phyloP scores from a whole-genome alignment of 37 sponge, comb jelly and placozoan species.

The Mnemiopsis leidyi region DNA sequence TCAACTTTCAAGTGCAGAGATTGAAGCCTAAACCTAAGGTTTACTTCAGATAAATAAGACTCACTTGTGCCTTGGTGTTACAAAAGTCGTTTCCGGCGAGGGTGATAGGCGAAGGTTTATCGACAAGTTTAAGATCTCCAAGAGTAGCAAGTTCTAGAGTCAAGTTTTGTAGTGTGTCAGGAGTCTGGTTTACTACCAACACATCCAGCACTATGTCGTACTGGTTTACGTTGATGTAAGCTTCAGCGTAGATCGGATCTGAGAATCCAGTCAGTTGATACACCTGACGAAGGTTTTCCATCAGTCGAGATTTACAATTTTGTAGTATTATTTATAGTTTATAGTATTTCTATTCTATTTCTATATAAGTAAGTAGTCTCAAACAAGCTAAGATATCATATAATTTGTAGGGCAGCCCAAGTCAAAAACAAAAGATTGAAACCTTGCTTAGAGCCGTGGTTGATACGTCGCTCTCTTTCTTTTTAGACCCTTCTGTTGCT shows the following conservation, averaged over 20 bases:
- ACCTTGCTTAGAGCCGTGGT: slow-evolving; percentile 87
- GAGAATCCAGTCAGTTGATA: slow-evolving; percentile 98
- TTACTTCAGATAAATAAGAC: no score
- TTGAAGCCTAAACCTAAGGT: no score
- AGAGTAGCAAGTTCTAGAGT: slow-evolving; percentile 94
- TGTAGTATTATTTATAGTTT: no score
- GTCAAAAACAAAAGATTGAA: no score
- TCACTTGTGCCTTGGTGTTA: slow-evolving; percentile 85
- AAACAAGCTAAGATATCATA: no score
- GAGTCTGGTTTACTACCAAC: slow-evolving; percentile 95
- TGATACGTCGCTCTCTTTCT: slow-evolving; percentile 67
- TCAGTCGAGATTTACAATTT: no score
- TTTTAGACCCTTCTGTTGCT: slow-evolving; percentile 61
- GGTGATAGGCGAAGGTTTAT: slow-evolving; percentile 84
- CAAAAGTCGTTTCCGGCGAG: slow-evolving; percentile 94
- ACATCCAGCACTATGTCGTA: slow-evolving; percentile 99
- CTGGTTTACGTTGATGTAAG: slow-evolving; percentile 98
- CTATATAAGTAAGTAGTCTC: no score
- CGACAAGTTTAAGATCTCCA: slow-evolving; percentile 94
- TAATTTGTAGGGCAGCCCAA: no score
- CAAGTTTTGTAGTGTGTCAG: slow-evolving; percentile 95
- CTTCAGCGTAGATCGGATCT: slow-evolving; percentile 98
- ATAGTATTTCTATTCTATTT: no score
- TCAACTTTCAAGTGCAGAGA: no score
- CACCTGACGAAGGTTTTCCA: slow-evolving; percentile 79